These are phyloP conservation scores for Eulemur mongoz DNA, from an alignment of 2,797 vertebrate genomes.

Conservation along the genomic window DNA sequence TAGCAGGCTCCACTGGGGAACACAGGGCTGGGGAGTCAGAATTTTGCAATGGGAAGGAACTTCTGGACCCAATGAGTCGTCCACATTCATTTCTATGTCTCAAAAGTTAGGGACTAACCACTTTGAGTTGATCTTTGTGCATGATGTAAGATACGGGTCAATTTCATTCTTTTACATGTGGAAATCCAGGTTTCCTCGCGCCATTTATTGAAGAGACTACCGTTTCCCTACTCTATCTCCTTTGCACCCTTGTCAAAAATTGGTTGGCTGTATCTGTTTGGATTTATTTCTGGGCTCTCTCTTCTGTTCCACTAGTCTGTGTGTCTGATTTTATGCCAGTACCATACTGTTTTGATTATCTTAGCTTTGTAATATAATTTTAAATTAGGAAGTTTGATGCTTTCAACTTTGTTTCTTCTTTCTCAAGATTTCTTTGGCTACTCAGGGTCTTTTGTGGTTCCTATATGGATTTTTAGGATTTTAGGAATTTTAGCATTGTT, in stretches of 20 bases:
- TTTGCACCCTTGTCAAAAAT: neutral
- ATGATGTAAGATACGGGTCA: neutral
- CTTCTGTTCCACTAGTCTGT: neutral
- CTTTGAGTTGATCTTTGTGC: neutral
- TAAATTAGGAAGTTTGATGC: neutral
- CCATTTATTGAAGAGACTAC: neutral
- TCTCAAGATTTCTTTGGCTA: neutral
- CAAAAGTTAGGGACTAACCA: neutral
- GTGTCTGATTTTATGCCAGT: neutral
- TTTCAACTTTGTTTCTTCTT: neutral
- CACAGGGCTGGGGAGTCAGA: neutral
- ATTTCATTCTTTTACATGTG: neutral
- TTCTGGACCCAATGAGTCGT: too few relatives aligned
- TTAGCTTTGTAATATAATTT: neutral
- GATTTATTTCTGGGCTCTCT: neutral
- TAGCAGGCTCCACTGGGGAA: neutral
- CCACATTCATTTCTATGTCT: neutral
- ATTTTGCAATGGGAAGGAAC: neutral
- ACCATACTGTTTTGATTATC: neutral
- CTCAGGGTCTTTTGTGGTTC: neutral
- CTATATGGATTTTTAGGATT: too few relatives aligned
- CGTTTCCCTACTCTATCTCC: neutral
- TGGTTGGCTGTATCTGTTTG: too few relatives aligned
- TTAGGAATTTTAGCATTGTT: neutral
- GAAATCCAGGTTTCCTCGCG: neutral